Percentiles rank a stretch among this genome's conserved stretches.
These are phyloP conservation scores for Sardina pilchardus DNA, from an alignment of 2,113 vertebrate species.

Conservation along the genomic window DNA sequence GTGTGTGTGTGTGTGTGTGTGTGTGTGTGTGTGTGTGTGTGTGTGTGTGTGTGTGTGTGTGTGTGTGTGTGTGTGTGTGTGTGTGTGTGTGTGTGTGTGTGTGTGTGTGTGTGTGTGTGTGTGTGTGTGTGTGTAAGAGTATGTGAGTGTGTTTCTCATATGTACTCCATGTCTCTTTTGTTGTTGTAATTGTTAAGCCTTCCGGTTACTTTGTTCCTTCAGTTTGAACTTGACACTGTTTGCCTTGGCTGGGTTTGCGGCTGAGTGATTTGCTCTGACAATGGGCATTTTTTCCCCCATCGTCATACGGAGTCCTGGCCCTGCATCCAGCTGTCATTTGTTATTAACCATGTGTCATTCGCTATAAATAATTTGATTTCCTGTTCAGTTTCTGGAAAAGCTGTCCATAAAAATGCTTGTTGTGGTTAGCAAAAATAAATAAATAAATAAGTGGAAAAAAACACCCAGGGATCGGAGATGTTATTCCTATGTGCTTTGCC, in stretches of 20 bases:
- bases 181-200: slow-evolving; percentile 57
- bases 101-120: not conserved
- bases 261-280: slow-evolving; percentile 70
- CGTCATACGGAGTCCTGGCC: slow-evolving; percentile 62
- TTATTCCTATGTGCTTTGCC: slow-evolving; percentile 38
- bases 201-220: slow-evolving; percentile 66
- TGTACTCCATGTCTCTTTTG: slow-evolving; percentile 62
- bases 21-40: not conserved
- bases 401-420: not conserved
- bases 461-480: not conserved
- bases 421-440: not conserved
- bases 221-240: slow-evolving; percentile 69
- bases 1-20: not conserved
- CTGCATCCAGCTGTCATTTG: slow-evolving; percentile 71
- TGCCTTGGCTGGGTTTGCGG: slow-evolving; percentile 49
- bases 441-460: not conserved
- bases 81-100: too few relatives aligned
- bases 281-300: slow-evolving; percentile 61
- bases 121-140: not conserved
- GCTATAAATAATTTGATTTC: slow-evolving; percentile 19
- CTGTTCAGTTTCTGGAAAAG: not conserved
- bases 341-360: slow-evolving; percentile 57
- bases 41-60: not conserved
- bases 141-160: slow-evolving; percentile 50
- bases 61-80: not conserved